A percentile compares a stretch with the other conserved stretches of the same genome.
Evolutionary conservation across 2,888 invertebrate species (phyloP).

Genomic region (Orthonychiurus folsomi): DNA sequence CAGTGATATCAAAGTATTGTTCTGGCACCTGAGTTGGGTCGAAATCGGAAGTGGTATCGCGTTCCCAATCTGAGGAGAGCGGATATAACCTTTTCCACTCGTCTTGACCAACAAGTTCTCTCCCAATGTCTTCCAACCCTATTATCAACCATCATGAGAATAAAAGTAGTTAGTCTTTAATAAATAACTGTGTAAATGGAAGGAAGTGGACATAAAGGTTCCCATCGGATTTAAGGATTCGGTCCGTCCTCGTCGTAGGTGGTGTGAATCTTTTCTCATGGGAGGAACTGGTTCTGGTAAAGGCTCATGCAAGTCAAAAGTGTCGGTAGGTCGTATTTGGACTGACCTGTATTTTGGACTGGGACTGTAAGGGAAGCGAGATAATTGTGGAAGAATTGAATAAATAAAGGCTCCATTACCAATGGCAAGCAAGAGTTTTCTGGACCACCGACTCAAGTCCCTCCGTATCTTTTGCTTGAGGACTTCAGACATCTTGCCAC

Average conservation of each 20-base stretch:
- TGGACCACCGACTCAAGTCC: conserved; percentile 38
- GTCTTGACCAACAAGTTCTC: conserved; percentile 43
- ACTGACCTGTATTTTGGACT: too few species aligned
- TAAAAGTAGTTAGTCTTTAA: too few species aligned
- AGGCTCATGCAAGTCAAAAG: too few species aligned
- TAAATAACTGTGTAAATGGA: neutral
- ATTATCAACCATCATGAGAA: conserved; percentile 30
- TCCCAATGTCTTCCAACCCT: conserved; percentile 43
- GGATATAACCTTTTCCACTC: conserved; percentile 44
- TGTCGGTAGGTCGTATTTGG: too few species aligned
- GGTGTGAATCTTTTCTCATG: too few species aligned
- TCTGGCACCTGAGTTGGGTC: conserved; percentile 19
- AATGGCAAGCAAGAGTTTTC: conserved; percentile 34
- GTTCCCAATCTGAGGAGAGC: conserved; percentile 45
- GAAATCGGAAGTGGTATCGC: conserved; percentile 33
- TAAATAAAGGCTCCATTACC: conserved; percentile 25
- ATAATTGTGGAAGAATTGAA: too few species aligned
- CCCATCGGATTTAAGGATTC: neutral
- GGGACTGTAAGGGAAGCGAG: too few species aligned
- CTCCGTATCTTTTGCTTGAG: conserved; percentile 32
- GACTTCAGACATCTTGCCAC: conserved; percentile 31
- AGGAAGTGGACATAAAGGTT: neutral
- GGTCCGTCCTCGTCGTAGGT: too few species aligned
- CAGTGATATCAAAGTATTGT: too few species aligned
- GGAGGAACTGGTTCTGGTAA: too few species aligned